A percentile compares a stretch with the other conserved stretches of the same genome.
phyloP scores from a whole-genome alignment of 2,113 vertebrate species.

The Sialia sialis region DNA sequence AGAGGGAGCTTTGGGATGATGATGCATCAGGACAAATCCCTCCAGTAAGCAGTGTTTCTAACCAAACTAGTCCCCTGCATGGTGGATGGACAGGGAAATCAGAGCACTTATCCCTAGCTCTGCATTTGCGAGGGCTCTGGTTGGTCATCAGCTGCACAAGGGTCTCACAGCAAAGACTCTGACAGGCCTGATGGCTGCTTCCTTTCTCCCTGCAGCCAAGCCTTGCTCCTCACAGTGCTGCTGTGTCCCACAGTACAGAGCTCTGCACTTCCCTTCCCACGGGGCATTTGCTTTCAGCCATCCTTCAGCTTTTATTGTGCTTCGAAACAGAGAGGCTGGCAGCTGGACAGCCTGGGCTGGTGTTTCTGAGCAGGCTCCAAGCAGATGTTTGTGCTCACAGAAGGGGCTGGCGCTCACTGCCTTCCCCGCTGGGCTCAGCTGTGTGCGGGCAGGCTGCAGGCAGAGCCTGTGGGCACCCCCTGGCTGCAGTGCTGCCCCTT shows the following conservation, averaged over 20 bases:
- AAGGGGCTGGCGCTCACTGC: background rate
- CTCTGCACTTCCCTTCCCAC: background rate
- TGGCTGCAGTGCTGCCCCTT: background rate
- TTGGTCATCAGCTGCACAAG: background rate
- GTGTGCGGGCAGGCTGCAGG: background rate
- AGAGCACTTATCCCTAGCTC: background rate
- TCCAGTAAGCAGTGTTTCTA: background rate
- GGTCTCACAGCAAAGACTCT: background rate
- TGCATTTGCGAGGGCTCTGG: background rate
- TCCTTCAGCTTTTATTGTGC: background rate
- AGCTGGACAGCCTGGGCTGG: constrained; percentile 26
- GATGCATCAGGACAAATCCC: background rate
- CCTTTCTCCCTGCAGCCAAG: background rate
- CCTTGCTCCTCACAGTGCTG: fast-evolving
- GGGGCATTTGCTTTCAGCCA: background rate
- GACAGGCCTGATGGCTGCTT: background rate
- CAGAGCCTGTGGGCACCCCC: background rate
- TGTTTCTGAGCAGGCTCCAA: constrained; percentile 54
- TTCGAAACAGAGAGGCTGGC: constrained; percentile 13
- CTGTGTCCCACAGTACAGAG: background rate
- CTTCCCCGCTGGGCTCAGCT: constrained; percentile 31
- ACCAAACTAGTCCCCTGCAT: background rate
- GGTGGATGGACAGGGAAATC: background rate
- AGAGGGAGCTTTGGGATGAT: background rate
- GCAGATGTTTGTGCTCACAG: constrained; percentile 54